phyloP scores from a whole-genome alignment of 2,113 vertebrate genomes.

The Hippolais icterina region DNA sequence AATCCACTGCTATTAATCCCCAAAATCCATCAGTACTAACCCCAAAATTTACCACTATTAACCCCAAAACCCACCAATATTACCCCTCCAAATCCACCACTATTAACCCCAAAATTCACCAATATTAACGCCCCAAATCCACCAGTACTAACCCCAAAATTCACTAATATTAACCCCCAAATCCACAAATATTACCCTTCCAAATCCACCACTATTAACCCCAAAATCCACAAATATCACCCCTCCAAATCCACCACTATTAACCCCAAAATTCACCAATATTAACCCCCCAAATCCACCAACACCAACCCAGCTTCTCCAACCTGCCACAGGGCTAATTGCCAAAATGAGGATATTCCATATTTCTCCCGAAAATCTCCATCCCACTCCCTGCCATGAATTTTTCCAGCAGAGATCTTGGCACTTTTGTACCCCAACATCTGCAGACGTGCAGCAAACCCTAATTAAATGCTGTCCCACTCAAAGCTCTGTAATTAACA shows the following conservation, averaged over 20 bases:
- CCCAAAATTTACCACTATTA: accelerated
- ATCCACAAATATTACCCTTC: no score
- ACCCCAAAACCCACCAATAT: no score
- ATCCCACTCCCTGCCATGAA: accelerated
- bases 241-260: not conserved
- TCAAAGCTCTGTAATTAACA: not conserved
- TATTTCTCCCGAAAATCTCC: not conserved
- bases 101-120: not conserved
- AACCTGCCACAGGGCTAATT: accelerated
- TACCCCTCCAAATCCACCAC: not conserved
- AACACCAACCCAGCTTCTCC: not conserved
- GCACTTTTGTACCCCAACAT: accelerated
- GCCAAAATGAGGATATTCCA: accelerated
- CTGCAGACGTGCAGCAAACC: not conserved
- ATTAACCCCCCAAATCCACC: not conserved
- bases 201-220: accelerated
- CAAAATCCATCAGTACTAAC: not conserved
- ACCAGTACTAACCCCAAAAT: not conserved
- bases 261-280: not conserved
- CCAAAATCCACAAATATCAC: not conserved
- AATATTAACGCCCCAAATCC: not conserved
- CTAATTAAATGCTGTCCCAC: not conserved
- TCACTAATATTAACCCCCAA: no score
- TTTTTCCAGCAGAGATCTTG: accelerated
- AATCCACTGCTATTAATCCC: accelerated